Base-by-base conservation (phyloP, 1,140 invertebrate species). In the Cydia pomonella region DNA sequence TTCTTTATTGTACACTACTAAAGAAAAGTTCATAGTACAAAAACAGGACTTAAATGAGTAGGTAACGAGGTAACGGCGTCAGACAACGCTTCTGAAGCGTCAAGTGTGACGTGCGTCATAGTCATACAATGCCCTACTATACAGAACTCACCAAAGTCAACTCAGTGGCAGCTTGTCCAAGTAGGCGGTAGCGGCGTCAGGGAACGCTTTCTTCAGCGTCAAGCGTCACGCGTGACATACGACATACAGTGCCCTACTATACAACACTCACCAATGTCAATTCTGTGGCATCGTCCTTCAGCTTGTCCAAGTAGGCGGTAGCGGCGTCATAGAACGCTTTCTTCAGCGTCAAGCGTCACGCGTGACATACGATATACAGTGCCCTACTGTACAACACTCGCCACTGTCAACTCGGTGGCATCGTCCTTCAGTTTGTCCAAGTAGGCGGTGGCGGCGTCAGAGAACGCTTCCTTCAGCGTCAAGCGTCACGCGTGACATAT, bases 241-340 rank as follows among this genome's bases (percentile, higher is more conserved):
- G 12, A 47, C 10, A 41, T 41, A 41, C 38, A 41, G 6, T 41
- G 38, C 25, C 25, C 25, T 27, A 27, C 25, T 9, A 6, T 41
- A 21, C 25, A 41, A 2, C n/a, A 79, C 83, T 79, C 69, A 90
- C 88, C 83, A 88, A 44, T 12, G 84, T 73, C 1, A 90, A 25
- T 13, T 87, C 83, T 9, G 71, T 64, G 0, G 71, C 53, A 3
- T 71, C 38, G 7, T 88, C 82, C 59, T 84, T 82, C n/a, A 90
- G 18, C 1, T 74, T 74, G 3, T 84, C 83, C 0, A 90, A 18
- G 74, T 84, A 86, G 2, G 81, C 73, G 0, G n/a, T 16, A 3
- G 84, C 88, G 0, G 69, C 21, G 1, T 59, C 25, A 0, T 82
- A 82, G 7, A 90, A 47, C 0, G 59, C 41, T 0, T 9, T 25